Base-by-base conservation (phyloP, 1,140 invertebrate species). In the Drosophila takahashii region DNA sequence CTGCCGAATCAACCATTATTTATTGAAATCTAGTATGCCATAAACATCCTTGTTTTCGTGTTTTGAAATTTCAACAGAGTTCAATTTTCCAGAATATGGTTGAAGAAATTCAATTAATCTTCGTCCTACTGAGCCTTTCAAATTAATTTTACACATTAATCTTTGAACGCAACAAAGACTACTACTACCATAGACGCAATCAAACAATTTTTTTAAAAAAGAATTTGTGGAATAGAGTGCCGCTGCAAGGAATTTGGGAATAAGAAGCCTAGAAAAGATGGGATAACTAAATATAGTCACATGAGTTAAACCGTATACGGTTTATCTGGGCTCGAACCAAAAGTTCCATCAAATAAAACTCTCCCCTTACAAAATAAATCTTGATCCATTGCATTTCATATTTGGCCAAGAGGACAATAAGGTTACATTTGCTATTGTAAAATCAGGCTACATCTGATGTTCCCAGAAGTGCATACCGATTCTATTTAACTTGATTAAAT, bases 401-500 rank as follows among this genome's bases (percentile, higher is more conserved):
- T 51, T 51, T 51, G 48, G 9, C 27, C 29, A 11, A 11, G 1
- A 32, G 6, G 22, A 50, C 48, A 50, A 50, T 50, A 50, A 22
- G 10, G 48, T 3, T 51, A 22, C 36, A n/a, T 37, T 26, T 27
- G 18, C 26, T 22, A 15, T 29, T 26, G 45, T 45, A n/a, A 58
- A 22, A 50, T 48, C 37, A 27, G 11, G 4, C 32, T 29, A 5
- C 56, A 29, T 27, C 16, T 60, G 54, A 67, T 67, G 56, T 8
- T 27, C 26, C 15, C 22, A 42, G 53, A 42, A 16, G 2, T 15
- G 37, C 51, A 37, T n/a, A 18, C 26, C 18, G 48, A 13, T 34
- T 16, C 48, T 51, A 34, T 51, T 51, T 29, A 27, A 56, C 53
- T 27, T 41, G 53, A 56, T 56, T 27, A 26, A 56, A 56, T 29